Evolutionary conservation across 2,797 vertebrate species (phyloP), one percentile per base, ranked within the genome.

Genomic region (Anas capensis): DNA sequence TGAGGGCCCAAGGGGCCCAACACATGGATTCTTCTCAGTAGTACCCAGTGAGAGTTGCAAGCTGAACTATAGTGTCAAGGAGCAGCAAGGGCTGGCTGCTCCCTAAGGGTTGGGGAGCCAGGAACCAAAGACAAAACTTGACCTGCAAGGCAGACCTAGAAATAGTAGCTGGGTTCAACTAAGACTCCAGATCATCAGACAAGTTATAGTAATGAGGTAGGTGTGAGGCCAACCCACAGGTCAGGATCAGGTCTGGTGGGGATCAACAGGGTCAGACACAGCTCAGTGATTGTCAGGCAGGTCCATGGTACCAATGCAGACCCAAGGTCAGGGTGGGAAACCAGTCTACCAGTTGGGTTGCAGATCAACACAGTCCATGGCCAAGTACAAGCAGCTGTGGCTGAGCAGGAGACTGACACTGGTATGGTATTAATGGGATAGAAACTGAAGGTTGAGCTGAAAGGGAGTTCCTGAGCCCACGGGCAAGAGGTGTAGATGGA

Each of bases 321-420:
- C n/a, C 16, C 29, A 4, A 51, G 24, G 14, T n/a, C 46, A 19
- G 31, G 23, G 42, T 62, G 33, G 21, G 8, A 57, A 86, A 24
- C 31, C 38, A 40, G 34, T 2, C 3, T 0, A 27, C 20, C n/a
- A 8, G 16, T 3, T 86, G 57, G 10, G 8, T 18, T 88, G 29
- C n/a, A 36, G 51, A 58, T 53, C 34, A 33, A 33, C 27, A 60
- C 7, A 3, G 3, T 69, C 27, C 11, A 2, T 69, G 60, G 36
- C 38, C 57, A 33, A 10, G 31, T 33, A 21, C 12, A 42, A 6
- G 14, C 24, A 49, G 13, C 16, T 78, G 57, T 70, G 14, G 11
- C 16, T 48, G 53, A 62, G 0, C 17, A 54, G 42, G 4, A 66
- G 7, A 10, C 24, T 44, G 33, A 13, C 20, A 42, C 17, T 53